A percentile compares a stretch with the other conserved stretches of the same genome.
Conservation (phyloP, 30 jellyfish, hydroid and myxozoan species). For the Cassiopea xamachana region DNA sequence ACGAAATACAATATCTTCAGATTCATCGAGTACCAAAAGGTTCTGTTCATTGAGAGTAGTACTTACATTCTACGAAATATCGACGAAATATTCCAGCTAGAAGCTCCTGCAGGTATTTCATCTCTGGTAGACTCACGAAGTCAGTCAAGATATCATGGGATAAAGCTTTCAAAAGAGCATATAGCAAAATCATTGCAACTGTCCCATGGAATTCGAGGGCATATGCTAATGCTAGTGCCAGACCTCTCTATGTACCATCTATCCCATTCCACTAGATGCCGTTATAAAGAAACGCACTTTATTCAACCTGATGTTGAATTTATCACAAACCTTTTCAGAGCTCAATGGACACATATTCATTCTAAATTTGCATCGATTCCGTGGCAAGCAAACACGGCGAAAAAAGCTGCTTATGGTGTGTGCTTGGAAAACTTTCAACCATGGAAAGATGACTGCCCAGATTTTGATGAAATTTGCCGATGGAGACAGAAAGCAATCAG, state of each 20-base stretch:
- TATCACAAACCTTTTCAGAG: conserved; percentile 26
- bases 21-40: conserved; percentile 68
- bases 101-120: conserved; percentile 74
- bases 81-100: conserved; percentile 59
- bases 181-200: conserved; percentile 47
- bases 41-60: conserved; percentile 37
- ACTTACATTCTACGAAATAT: conserved; percentile 29
- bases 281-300: conserved; percentile 13
- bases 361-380: conserved; percentile 60
- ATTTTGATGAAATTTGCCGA: conserved; percentile 6
- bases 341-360: conserved; percentile 75
- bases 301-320: conserved; percentile 70
- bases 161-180: conserved; percentile 48
- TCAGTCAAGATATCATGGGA: conserved; percentile 58
- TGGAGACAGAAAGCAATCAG: conserved; percentile 51
- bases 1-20: conserved; percentile 65
- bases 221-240: conserved; percentile 58
- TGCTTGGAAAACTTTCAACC: conserved; percentile 51
- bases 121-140: conserved; percentile 36
- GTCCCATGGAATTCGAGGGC: conserved; percentile 68
- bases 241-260: conserved; percentile 22
- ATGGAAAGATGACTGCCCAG: conserved; percentile 59
- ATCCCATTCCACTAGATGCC: conserved; percentile 10
- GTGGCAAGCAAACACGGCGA: conserved; percentile 53
- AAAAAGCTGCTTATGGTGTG: conserved; percentile 25